Evolutionary conservation across 2,113 vertebrate species (phyloP).

Genomic region (Porphyrio hochstetteri): DNA sequence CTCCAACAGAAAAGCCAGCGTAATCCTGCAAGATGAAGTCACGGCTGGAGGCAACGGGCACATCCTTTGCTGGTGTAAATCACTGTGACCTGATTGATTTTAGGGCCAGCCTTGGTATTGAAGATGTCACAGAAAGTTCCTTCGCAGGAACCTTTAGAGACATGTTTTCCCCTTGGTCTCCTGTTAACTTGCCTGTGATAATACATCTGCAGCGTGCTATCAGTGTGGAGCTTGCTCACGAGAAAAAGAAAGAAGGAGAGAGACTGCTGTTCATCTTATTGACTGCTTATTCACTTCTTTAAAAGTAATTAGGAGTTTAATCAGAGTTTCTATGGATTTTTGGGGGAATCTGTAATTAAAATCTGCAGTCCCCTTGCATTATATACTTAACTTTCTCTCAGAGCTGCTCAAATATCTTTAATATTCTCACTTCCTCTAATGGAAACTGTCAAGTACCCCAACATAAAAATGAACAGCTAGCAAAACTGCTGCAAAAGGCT

Average conservation of each 20-base stretch:
- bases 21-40: neutral
- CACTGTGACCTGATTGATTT: neutral
- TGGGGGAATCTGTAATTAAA: constrained; percentile 74
- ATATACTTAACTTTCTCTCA: constrained; percentile 54
- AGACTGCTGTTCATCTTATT: constrained; percentile 62
- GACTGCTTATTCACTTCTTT: constrained; percentile 69
- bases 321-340: constrained; percentile 74
- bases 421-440: constrained; percentile 48
- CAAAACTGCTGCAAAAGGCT: neutral
- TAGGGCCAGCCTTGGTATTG: neutral
- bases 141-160: neutral
- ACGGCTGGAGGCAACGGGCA: neutral
- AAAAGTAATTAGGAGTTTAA: constrained; percentile 74
- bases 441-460: constrained; percentile 28
- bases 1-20: neutral
- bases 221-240: neutral
- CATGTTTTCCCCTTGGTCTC: neutral
- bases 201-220: neutral
- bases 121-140: neutral
- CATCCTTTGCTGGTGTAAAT: constrained; percentile 1
- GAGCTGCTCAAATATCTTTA: constrained; percentile 42
- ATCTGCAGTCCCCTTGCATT: constrained; percentile 61
- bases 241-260: constrained; percentile 21
- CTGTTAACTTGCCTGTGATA: constrained; percentile 23
- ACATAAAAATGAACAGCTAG: neutral